phyloP scores from a whole-genome alignment of 2,113 vertebrate species.

The Notothenia coriiceps region DNA sequence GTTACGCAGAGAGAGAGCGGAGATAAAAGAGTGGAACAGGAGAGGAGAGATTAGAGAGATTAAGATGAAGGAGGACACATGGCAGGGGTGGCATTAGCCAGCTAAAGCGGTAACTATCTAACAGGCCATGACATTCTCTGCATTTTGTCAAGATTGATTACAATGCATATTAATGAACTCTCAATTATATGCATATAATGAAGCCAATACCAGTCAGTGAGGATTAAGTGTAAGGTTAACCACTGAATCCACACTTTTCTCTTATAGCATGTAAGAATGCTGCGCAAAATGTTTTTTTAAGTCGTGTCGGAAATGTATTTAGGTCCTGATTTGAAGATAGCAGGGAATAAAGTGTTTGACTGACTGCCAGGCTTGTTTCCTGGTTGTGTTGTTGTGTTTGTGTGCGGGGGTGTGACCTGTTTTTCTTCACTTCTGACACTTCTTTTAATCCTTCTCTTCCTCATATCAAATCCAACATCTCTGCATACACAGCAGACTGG shows the following conservation, averaged over 20 bases:
- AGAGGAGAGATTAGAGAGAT: slow-evolving; percentile 46
- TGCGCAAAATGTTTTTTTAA: background rate
- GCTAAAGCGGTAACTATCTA: slow-evolving; percentile 37
- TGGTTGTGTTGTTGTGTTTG: slow-evolving; percentile 43
- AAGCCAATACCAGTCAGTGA: background rate
- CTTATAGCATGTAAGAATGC: background rate
- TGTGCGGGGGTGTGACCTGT: slow-evolving; percentile 31
- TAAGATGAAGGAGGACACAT: slow-evolving; percentile 41
- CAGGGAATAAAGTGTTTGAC: slow-evolving; percentile 41
- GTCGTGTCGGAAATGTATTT: slow-evolving; percentile 14
- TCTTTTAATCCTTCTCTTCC: slow-evolving; percentile 35
- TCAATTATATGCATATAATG: slow-evolving; percentile 17
- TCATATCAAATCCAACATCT: slow-evolving; percentile 25
- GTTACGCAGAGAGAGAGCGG: slow-evolving; percentile 30
- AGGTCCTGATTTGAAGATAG: slow-evolving; percentile 36
- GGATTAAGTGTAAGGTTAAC: background rate
- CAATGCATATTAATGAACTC: slow-evolving; percentile 43
- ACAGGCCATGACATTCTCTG: slow-evolving; percentile 33
- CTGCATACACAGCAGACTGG: background rate
- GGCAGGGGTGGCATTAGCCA: slow-evolving; percentile 42
- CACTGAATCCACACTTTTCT: background rate
- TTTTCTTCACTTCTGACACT: slow-evolving; percentile 55
- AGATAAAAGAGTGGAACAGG: slow-evolving; percentile 34
- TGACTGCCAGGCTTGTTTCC: slow-evolving; percentile 42
- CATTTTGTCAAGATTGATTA: slow-evolving; percentile 40